A percentile compares a stretch with the other conserved stretches of the same genome.
These are phyloP conservation scores for Odontomyia ornata DNA, from an alignment of 2,888 invertebrate species.

Conservation along the genomic window DNA sequence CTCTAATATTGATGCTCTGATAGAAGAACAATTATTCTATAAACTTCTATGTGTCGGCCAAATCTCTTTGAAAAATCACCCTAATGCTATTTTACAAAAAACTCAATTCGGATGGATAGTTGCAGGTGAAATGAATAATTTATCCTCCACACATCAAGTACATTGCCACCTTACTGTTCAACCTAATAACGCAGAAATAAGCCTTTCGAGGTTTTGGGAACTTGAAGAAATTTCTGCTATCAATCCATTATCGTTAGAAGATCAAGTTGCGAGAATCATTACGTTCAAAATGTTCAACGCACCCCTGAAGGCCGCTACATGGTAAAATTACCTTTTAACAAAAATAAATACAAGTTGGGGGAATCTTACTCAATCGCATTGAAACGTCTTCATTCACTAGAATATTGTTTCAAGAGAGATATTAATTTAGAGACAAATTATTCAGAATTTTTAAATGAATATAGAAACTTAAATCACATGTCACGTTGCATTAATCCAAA, in stretches of 20 bases:
- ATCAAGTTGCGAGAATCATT: not conserved
- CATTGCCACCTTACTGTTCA: not conserved
- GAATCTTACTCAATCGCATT: constrained; percentile 5
- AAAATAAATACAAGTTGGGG: not conserved
- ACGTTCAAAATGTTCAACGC: not conserved
- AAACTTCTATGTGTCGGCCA: not conserved
- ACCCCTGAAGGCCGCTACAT: not conserved
- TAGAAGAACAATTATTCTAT: not conserved
- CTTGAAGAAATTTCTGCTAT: not conserved
- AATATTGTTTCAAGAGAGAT: not conserved
- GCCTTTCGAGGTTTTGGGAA: not conserved
- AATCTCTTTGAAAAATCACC: not conserved
- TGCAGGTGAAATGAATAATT: not conserved
- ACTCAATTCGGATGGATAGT: constrained; percentile 6
- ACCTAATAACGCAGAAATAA: too few relatives aligned
- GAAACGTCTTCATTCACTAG: not conserved
- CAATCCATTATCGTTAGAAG: not conserved
- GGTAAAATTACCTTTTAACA: not conserved
- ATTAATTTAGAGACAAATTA: not conserved
- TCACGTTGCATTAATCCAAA: not conserved
- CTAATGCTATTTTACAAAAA: not conserved
- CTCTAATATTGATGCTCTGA: not conserved
- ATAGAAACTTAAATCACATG: not conserved
- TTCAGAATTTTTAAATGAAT: not conserved
- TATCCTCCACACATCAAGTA: not conserved